Evolutionary conservation across 2,113 vertebrate species (phyloP), one percentile per base, ranked within the genome.

Genomic region (Apodemus sylvaticus): DNA sequence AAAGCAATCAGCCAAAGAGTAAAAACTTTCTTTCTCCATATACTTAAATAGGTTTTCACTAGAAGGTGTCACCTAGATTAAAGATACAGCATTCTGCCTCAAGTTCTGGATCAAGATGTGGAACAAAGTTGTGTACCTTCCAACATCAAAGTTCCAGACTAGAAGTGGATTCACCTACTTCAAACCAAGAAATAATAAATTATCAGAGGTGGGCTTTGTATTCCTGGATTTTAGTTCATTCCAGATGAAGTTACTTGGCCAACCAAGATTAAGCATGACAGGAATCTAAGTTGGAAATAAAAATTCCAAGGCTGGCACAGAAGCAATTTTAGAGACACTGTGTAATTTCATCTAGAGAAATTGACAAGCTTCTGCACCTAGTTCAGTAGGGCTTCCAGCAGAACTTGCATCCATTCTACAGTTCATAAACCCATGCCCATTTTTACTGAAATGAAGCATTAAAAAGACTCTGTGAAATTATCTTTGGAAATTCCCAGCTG

Each of bases 401-500:
- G 53, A 79, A 13, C 14, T 55, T 11, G 20, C 48, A 29, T 1
- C 31, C 26, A 78, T 45, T 29, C 34, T 82, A 82, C 78, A 22
- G 19, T 53, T 90, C 70, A 78, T 5, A 78, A 62, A 12, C 51
- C 7, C 11, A 42, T 94, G 51, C 14, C 39, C 16, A 51, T 68
- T 71, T 92, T 53, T 92, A 60, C 26, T 82, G 71, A 95, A 92
- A 60, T 58, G 86, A 95, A 89, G 20, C 73, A 51, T 70, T 87
- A 36, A 60, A 31, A 81, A 58, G 24, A 89, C 31, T 79, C 29
- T 7, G 55, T 64, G 60, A 93, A 79, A 94, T 89, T 81, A 19
- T 92, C 51, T 96, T 97, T 93, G 96, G 31, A 96, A 89, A 77
- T 77, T 93, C 89, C 51, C 45, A 95, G 76, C 87, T 89, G 76